Percentiles rank a stretch among this genome's conserved stretches.
Conservation (phyloP, 2,113 vertebrate genomes). For the Protobothrops flavoviridis region DNA sequence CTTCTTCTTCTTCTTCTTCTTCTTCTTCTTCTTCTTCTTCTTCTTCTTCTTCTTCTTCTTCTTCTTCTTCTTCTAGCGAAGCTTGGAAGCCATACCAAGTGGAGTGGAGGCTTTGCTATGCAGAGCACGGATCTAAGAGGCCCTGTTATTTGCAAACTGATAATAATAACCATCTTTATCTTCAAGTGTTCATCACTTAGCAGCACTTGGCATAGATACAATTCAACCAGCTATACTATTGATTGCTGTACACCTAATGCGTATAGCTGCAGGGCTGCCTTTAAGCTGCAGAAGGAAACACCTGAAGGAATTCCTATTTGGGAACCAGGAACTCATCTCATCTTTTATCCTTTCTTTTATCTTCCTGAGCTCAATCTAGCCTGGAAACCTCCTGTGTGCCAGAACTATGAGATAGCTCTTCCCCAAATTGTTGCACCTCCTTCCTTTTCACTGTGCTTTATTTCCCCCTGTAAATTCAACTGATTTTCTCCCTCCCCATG, state of each 20-base stretch:
- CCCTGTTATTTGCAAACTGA: background rate
- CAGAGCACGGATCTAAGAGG: background rate
- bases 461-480: background rate
- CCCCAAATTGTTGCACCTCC: background rate
- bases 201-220: background rate
- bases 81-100: background rate
- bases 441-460: background rate
- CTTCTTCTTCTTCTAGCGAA: background rate
- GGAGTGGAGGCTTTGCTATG: background rate
- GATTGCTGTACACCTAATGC: background rate
- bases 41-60: fast-evolving
- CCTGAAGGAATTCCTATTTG: background rate
- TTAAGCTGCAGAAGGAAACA: background rate
- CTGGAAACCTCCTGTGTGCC: background rate
- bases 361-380: background rate
- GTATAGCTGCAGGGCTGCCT: conserved; percentile 14
- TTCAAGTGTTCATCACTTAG: background rate
- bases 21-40: no score
- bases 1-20: no score
- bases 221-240: background rate
- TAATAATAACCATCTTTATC: background rate
- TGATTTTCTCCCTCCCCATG: background rate
- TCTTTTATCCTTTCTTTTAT: background rate
- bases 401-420: background rate
- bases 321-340: background rate